Evolutionary conservation across 2,888 invertebrate genomes (phyloP).

Genomic region (Leptopilina drosophilae): DNA sequence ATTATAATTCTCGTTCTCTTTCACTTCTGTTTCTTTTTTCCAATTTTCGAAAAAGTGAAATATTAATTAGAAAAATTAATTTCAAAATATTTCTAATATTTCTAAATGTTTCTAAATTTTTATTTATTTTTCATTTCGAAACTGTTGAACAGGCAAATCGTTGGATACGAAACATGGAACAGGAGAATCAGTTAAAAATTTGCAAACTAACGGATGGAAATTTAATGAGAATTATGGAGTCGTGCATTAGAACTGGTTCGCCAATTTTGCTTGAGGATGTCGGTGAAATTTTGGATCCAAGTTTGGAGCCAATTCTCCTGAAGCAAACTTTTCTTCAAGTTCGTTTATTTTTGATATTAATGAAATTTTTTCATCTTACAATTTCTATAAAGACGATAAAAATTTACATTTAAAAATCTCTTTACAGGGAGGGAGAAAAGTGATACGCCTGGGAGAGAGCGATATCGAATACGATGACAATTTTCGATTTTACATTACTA

Average conservation of each 20-base stretch:
- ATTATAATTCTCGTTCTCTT: slow-evolving; percentile 84
- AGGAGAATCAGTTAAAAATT: slow-evolving; percentile 84
- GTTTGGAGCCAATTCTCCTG: slow-evolving; percentile 88
- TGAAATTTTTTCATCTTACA: background rate
- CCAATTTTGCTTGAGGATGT: slow-evolving; percentile 93
- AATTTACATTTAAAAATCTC: background rate
- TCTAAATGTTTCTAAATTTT: too few relatives aligned
- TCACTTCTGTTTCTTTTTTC: slow-evolving; percentile 90
- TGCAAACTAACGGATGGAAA: slow-evolving; percentile 88
- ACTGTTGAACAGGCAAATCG: slow-evolving; percentile 85
- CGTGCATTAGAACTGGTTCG: slow-evolving; percentile 88
- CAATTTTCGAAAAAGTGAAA: slow-evolving; percentile 80
- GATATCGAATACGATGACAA: slow-evolving; percentile 93
- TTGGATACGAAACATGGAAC: slow-evolving; percentile 94
- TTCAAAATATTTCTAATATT: too few relatives aligned
- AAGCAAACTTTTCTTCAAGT: slow-evolving; percentile 89
- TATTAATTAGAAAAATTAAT: too few relatives aligned
- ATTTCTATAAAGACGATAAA: too few relatives aligned
- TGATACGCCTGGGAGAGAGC: slow-evolving; percentile 91
- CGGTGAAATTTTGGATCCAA: slow-evolving; percentile 92
- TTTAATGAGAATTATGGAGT: slow-evolving; percentile 88
- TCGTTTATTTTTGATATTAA: background rate
- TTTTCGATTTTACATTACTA: slow-evolving; percentile 93
- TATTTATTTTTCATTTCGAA: background rate
- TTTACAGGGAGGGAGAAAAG: slow-evolving; percentile 84